Base-by-base conservation (phyloP, 2,888 invertebrate species). In the Idaea biselata region DNA sequence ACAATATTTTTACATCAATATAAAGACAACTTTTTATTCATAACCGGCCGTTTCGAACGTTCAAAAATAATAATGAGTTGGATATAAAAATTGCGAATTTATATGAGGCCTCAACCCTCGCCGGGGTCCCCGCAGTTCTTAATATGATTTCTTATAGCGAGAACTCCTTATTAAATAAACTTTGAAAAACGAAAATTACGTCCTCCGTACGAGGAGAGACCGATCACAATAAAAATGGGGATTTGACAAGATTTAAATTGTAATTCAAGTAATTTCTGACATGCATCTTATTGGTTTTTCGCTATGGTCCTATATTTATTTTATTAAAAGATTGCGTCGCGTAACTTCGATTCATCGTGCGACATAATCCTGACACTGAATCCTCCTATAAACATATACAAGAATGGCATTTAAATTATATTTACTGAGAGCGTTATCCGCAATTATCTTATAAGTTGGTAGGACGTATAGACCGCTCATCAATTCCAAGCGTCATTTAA, bases 211-310 rank as follows among this genome's bases (percentile, higher is more conserved):
- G 77, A 76, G 77, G 81, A 68, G 74, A 81, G 80, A 71, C 80
- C 79, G 84, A 81, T 82, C 82, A 83, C 86, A 86, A 92, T 92
- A 92, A 92, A 92, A 89, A 87, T 82, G 80, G 82, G 91, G 91
- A 92, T 92, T 89, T 87, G 91, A 89, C 89, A 88, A 89, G 91
- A 92, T 92, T 92, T 89, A 91, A 91, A 91, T 89, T 91, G 89
- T 91, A 90, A 89, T 86, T 88, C 89, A 89, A 88, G 88, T 88
- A 89, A 88, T 87, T 85, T 86, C 79, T 88, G 91, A 90, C 91
- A 78, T 85, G 84, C 86, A 79, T 86, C 87, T 90, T 90, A 90
- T 91, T 91, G 90, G 85, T 82, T 87, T 84, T 89, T 89, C 82
- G 89, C 83, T 88, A 84, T 86, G 85, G 84, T 79, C 73, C 68